These are phyloP conservation scores for Chaetodon trifascialis DNA, from an alignment of 2,113 vertebrate species.

Conservation along the genomic window DNA sequence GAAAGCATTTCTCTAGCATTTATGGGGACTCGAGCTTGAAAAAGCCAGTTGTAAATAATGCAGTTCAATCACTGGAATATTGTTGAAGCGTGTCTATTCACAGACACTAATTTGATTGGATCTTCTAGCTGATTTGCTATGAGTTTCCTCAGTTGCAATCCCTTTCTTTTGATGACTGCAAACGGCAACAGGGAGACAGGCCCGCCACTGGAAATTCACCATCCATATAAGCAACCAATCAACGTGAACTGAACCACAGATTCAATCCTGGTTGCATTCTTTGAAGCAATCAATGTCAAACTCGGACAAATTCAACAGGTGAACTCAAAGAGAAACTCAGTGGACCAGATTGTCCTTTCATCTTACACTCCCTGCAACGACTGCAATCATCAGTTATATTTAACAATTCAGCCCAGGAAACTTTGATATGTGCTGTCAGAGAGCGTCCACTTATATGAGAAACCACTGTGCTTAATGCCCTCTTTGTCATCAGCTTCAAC, in stretches of 20 bases:
- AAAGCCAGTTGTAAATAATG: constrained; percentile 12
- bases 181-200: neutral
- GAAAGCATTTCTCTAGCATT: neutral
- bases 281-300: constrained; percentile 57
- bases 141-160: constrained; percentile 35
- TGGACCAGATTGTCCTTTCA: constrained; percentile 59
- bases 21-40: neutral
- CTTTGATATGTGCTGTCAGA: constrained; percentile 2
- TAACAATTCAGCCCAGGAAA: constrained; percentile 15
- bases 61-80: constrained; percentile 24
- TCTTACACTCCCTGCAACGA: constrained; percentile 23
- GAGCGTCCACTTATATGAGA: neutral
- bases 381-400: constrained; percentile 42
- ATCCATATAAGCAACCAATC: constrained; percentile 48
- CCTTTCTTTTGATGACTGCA: constrained; percentile 35
- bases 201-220: constrained; percentile 24
- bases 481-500: neutral
- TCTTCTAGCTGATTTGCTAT: constrained; percentile 30
- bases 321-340: constrained; percentile 44
- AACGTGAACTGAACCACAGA: constrained; percentile 24
- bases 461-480: neutral
- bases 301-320: constrained; percentile 36
- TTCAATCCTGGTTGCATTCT: constrained; percentile 52
- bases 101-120: constrained; percentile 43
- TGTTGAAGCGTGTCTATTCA: constrained; percentile 13